phyloP scores from a whole-genome alignment of 2,113 vertebrate species.

The Caranx ignobilis region DNA sequence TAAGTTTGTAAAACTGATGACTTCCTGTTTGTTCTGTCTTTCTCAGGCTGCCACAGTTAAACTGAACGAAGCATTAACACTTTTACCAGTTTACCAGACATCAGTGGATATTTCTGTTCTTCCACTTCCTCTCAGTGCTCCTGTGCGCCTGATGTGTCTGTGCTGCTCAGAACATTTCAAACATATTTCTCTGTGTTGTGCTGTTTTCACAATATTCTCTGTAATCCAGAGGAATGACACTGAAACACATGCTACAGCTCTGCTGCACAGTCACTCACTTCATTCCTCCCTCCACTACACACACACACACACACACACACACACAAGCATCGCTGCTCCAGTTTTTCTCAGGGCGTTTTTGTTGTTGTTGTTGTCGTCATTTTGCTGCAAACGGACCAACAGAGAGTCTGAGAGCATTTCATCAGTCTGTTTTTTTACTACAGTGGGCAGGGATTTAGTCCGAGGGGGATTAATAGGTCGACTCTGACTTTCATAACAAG shows the following conservation, averaged over 20 bases:
- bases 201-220: not conserved
- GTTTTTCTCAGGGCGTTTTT: too few species aligned
- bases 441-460: slow-evolving; percentile 13
- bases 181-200: not conserved
- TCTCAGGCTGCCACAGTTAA: too few species aligned
- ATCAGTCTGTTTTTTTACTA: slow-evolving; percentile 2
- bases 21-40: too few species aligned
- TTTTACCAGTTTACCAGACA: too few species aligned
- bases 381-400: not conserved
- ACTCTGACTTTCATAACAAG: slow-evolving; percentile 62
- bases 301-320: not conserved
- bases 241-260: not conserved
- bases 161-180: not conserved
- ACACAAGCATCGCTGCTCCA: too few species aligned
- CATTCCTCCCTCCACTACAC: not conserved
- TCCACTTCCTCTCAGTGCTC: too few species aligned
- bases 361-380: not conserved
- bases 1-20: too few species aligned
- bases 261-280: not conserved
- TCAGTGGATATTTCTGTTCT: too few species aligned
- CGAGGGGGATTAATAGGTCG: slow-evolving; percentile 45
- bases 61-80: too few species aligned
- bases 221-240: not conserved
- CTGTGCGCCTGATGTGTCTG: not conserved
- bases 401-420: slow-evolving; percentile 10